phyloP scores from a whole-genome alignment of 1,140 invertebrate genomes.

The Drosophila ambigua region DNA sequence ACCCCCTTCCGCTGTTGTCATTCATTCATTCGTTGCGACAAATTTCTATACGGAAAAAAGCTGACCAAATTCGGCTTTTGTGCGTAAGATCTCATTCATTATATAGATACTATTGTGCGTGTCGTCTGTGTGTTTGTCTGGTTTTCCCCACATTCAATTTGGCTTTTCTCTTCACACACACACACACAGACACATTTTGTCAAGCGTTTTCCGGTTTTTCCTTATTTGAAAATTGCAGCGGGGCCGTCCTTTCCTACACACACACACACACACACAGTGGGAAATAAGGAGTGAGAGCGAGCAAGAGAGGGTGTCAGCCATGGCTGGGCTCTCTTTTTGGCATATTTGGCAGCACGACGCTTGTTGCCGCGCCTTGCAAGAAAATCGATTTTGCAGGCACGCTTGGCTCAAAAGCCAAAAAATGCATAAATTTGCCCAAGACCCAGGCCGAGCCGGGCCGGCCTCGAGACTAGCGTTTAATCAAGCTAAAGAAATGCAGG shows the following conservation, averaged over 20 bases:
- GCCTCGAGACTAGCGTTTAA: slow-evolving; percentile 43
- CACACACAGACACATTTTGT: slow-evolving; percentile 63
- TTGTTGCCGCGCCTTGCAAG: slow-evolving; percentile 79
- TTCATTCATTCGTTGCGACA: slow-evolving; percentile 65
- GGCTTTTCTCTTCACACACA: slow-evolving; percentile 54
- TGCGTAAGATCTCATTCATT: slow-evolving; percentile 26
- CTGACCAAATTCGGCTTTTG: slow-evolving; percentile 45
- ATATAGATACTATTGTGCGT: background rate
- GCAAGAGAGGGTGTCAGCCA: slow-evolving; percentile 36
- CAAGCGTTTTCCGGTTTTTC: slow-evolving; percentile 79
- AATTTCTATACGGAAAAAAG: slow-evolving; percentile 34
- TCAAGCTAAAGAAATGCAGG: slow-evolving; percentile 48
- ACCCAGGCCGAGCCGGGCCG: background rate
- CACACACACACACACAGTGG: slow-evolving; percentile 14
- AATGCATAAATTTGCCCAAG: slow-evolving; percentile 63
- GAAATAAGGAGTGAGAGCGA: slow-evolving; percentile 31
- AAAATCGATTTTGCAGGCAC: slow-evolving; percentile 76
- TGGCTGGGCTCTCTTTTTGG: slow-evolving; percentile 48
- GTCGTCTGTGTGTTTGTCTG: slow-evolving; percentile 24
- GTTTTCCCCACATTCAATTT: slow-evolving; percentile 46
- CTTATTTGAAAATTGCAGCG: slow-evolving; percentile 71
- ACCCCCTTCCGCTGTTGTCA: slow-evolving; percentile 44
- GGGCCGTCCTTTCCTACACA: slow-evolving; percentile 55
- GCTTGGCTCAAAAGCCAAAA: slow-evolving; percentile 32
- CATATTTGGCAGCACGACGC: slow-evolving; percentile 50